Base-by-base conservation (phyloP, 92 coral and sea anemone genomes). In the Phymanthus crucifer region DNA sequence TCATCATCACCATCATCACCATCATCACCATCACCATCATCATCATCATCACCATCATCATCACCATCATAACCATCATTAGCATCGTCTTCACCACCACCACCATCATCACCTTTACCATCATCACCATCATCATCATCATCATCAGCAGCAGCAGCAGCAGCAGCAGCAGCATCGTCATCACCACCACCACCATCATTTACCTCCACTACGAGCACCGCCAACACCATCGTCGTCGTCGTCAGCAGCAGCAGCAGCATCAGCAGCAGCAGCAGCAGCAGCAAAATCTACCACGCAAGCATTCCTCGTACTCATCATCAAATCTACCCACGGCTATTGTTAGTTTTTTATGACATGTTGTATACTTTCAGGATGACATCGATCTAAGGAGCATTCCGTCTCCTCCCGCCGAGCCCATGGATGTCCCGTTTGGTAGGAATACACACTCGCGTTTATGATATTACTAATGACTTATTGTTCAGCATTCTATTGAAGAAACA, bases 361-460 rank as follows among this genome's bases (percentile, higher is more conserved):
- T 10, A 0, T 33, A 19, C n/a, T 70, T 64, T 13, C 47, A 82
- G 86, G 80, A 82, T 13, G 56, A 35, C 8, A 73, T 29, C 27
- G 32, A 40, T 1, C 32, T 74, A 18, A 38, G 67, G 32, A 72
- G 66, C 21, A 67, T 82, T 19, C 80, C 86, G 16, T 82, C 86
- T 0, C 86, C 86, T 21, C 72, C 77, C 2, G 75, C 32, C 0
- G 70, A 66, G 23, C 80, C 86, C 9, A 40, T 40, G 14, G 80
- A 82, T 5, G 37, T 74, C 19, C 47, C 86, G 17, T 69, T 65
- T 35, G 80, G 86, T 82, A 73, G 74, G 86, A 11, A 6, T 43
- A 11, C 14, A 43, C 14, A 43, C 14, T 43, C 0, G 43, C 43
- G 43, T 38, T 38, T 38, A 38, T 38, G 5, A 4, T 6, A 4